Evolutionary conservation across 2,113 vertebrate species (phyloP).

Genomic region (Miniopterus natalensis): DNA sequence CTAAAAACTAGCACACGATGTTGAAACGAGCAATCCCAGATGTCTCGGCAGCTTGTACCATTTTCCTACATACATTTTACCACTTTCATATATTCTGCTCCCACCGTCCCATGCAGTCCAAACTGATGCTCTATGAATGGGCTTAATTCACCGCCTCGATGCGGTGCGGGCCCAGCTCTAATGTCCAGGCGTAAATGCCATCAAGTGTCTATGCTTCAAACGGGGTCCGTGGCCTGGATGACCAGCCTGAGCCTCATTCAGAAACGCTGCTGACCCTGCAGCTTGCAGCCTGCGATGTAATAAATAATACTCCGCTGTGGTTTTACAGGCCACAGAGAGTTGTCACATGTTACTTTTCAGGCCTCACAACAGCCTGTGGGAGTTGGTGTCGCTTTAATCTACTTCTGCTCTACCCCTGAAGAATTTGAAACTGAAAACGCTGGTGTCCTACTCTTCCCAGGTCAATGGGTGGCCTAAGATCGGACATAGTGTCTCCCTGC

Average conservation of each 20-base stretch:
- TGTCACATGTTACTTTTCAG: background rate
- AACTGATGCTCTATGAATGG: background rate
- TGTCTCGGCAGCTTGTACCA: constrained; percentile 30
- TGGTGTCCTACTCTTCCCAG: background rate
- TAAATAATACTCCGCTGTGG: background rate
- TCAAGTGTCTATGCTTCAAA: background rate
- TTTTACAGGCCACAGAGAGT: background rate
- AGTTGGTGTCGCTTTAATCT: background rate
- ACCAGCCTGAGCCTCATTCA: background rate
- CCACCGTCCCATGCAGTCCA: background rate
- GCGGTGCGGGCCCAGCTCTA: background rate
- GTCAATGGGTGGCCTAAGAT: background rate
- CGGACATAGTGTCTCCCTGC: background rate
- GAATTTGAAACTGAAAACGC: background rate
- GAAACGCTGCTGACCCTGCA: background rate
- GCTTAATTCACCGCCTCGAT: background rate
- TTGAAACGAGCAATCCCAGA: constrained; percentile 54
- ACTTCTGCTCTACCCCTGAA: background rate
- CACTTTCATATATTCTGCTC: background rate
- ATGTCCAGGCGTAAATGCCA: background rate
- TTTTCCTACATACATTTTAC: constrained; percentile 1
- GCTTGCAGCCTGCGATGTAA: background rate
- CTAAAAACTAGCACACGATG: constrained; percentile 60
- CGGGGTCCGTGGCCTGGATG: background rate
- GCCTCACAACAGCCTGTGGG: background rate